Percentiles rank a stretch among this genome's conserved stretches.
phyloP scores from a whole-genome alignment of 2,797 vertebrate species.

The Eleutherodactylus coqui region DNA sequence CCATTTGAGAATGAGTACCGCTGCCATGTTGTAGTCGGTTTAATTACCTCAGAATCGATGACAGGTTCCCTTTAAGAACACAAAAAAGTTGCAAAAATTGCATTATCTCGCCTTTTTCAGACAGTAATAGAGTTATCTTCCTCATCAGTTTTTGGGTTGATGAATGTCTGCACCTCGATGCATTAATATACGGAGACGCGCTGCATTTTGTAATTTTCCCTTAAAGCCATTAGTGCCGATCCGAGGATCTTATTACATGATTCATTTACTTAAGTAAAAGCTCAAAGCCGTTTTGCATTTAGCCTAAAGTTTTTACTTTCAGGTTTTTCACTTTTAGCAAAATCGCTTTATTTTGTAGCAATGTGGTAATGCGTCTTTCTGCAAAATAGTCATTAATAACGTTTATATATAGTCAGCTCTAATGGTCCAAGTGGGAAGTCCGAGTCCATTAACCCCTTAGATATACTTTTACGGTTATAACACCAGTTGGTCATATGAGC shows the following conservation, averaged over 20 bases:
- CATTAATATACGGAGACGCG: background rate
- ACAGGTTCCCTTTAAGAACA: background rate
- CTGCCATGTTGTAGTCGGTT: no score
- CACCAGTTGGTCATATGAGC: no score
- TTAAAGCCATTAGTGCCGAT: constrained; percentile 9
- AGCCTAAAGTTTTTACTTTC: background rate
- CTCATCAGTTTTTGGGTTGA: background rate
- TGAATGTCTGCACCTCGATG: background rate
- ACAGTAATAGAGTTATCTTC: background rate
- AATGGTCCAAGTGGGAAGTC: background rate
- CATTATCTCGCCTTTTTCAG: background rate
- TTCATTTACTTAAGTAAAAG: constrained; percentile 28
- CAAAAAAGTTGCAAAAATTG: background rate
- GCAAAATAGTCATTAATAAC: no score
- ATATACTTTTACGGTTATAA: background rate
- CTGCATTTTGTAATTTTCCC: constrained; percentile 6
- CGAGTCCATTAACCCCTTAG: background rate
- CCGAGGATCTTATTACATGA: constrained; percentile 34
- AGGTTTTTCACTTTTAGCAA: background rate
- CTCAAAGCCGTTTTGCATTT: background rate
- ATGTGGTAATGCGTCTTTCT: no score
- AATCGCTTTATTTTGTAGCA: background rate
- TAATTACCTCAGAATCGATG: no score
- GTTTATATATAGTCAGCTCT: no score
- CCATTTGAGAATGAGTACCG: no score